Base-by-base conservation (phyloP, 92 coral and sea anemone species). In the Bergia puertoricense region DNA sequence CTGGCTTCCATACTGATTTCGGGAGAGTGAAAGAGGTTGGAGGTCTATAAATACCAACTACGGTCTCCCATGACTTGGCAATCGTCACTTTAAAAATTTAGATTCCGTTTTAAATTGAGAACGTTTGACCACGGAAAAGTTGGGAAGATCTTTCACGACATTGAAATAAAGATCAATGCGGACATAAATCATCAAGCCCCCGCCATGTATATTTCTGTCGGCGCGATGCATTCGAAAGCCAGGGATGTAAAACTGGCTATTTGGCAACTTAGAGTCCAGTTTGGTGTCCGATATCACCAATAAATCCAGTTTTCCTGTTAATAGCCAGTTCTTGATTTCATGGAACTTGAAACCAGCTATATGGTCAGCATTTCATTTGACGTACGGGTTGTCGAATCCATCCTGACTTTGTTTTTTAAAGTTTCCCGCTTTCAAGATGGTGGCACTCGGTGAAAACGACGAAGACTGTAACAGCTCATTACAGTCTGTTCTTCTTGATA, bases 1-100 rank as follows among this genome's bases (percentile, higher is more conserved):
- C 75, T 16, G 36, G 9, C 38, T 67, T 82, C 86, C 86, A 82
- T 30, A 30, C 30, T 30, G 30, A 30, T 30, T 30, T 30, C 18
- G 30, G 23, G 4, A 76, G 36, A 3, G 23, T 82, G 20, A 76
- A 22, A 77, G 77, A 22, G 1, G 40, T 54, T 2, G 92, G 92
- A 22, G 92, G 91, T 85, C 89, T 85, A 75, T 85, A 89, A 9
- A 83, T 38, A 18, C 85, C 85, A 0, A 72, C 30, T 1, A 89
- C 48, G 40, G 72, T 50, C 16, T 38, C 23, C 89, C 91, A 83
- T 2, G 88, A 65, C 40, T 71, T 89, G 2, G 36, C 82, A 42
- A 71, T 66, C 89, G 50, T 83, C 40, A 83, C 68, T 73, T 89
- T 89, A 13, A 89, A 10, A 76, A 6, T 9, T 5, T 11, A 9